phyloP scores from a whole-genome alignment of 2,113 vertebrate species.

The Lamprologus callipterus region DNA sequence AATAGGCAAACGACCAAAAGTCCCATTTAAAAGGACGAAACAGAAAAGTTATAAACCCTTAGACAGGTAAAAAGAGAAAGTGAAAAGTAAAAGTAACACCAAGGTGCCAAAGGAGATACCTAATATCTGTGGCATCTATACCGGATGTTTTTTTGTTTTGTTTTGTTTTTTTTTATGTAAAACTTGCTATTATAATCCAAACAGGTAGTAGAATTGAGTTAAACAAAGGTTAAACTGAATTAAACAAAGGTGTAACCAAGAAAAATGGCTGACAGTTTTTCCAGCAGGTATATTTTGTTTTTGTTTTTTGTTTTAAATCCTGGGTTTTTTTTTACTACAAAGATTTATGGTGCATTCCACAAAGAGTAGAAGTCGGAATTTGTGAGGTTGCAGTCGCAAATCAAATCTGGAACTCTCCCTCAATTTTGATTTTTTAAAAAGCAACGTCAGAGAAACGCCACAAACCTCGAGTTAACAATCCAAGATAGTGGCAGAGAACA shows the following conservation, averaged over 20 bases:
- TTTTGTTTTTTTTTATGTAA: background rate
- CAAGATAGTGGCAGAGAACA: background rate
- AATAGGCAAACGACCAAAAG: background rate
- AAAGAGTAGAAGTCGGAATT: background rate
- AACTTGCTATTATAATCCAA: background rate
- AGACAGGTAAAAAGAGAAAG: background rate
- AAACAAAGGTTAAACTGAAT: background rate
- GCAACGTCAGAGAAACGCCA: background rate
- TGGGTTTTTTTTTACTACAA: fast-evolving
- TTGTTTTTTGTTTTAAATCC: background rate
- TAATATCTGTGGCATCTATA: background rate
- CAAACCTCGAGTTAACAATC: background rate
- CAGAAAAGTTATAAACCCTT: background rate
- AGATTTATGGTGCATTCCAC: background rate
- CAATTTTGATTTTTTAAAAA: background rate
- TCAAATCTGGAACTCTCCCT: background rate
- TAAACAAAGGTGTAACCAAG: background rate
- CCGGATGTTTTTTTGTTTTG: background rate
- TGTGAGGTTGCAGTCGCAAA: background rate
- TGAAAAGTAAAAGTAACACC: background rate
- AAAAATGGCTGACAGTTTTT: background rate
- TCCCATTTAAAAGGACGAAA: background rate
- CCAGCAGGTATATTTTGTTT: background rate
- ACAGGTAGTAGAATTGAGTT: background rate
- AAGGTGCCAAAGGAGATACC: background rate